Evolutionary conservation across 2,888 invertebrate species (phyloP), one percentile per base, ranked within the genome.

Genomic region (Eledone cirrhosa): DNA sequence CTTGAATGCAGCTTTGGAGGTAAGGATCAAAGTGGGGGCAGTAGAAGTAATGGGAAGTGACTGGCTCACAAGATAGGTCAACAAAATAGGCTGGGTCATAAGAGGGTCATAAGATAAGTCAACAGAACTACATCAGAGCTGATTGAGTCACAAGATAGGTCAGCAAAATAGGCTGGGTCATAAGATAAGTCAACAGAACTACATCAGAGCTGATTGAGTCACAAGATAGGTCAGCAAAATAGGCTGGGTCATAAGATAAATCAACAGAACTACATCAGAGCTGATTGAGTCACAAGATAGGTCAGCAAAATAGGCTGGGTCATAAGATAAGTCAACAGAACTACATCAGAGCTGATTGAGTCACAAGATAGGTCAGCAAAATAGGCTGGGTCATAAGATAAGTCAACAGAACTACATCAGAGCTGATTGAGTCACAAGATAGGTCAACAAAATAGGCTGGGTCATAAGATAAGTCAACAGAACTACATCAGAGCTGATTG

Each of bases 1-100:
- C 87, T 92, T 94, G n/a, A 92, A 93, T 0, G 92, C 92, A 65
- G 94, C 95, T 47, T 92, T 95, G 48, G 89, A 90, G 87, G 90
- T 90, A 82, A 93, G 78, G 33, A 33, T 41, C 8, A 11, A 8
- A 11, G 1, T 41, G 41, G 2, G 5, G 41, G 41, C 11, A 11
- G 41, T 41, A 8, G 41, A 41, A 41, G 41, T 41, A 11, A 11
- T 41, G 5, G 41, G 5, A 41, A 11, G 8, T 41, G 41, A 11
- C 11, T 41, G 41, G 41, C 8, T 41, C 41, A 41, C 5, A 11
- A 11, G 5, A 41, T 2, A 8, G 41, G 41, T 41, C 5, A 41
- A 41, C 8, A 41, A 11, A 41, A 11, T 41, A n/a, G 2, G 41
- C 31, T 33, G n/a, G 24, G 33, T 14, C 11, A 19, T 16, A 14